Evolutionary conservation across 1,140 invertebrate species (phyloP), one percentile per base, ranked within the genome.

Genomic region (Melitaea cinxia): DNA sequence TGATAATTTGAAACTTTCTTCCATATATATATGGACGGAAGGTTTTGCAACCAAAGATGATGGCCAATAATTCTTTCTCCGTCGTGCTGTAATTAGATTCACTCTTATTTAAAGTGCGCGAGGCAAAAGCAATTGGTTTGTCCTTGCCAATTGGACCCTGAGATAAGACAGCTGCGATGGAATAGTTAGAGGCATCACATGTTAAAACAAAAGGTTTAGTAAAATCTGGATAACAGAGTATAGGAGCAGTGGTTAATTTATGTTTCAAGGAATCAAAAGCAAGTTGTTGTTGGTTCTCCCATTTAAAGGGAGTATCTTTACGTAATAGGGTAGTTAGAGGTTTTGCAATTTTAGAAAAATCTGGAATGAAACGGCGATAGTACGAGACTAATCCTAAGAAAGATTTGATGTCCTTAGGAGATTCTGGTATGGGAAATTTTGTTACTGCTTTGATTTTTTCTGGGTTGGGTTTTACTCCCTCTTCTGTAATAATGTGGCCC

Each of bases 1-100:
- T 93, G 2, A 89, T 49, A 0, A 93, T 75, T 6, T 37, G 83
- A 63, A 94, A 93, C 57, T 87, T 77, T 19, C 63, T 77, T 4
- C 89, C 89, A 54, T 85, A 89, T 3, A 93, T 56, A 72, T 91
- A 94, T 0, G 70, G 68, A 28, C 26, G 26, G 26, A 28, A 28
- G 7, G 26, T 28, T 28, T 28, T 28, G 26, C 26, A 28, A 28
- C 83, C 67, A 78, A 61, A 72, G 92, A 93, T 50, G 88, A 78
- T 70, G n/a, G 73, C 58, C 42, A 68, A 17, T 2, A 70, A 42
- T 47, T 80, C 73, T 19, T 78, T 78, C 68, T 79, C 74, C 0
- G 62, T 77, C 1, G 49, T 54, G n/a, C 26, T 69, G 33, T 77
- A 74, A 37, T 76, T 70, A 15, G 50, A 37, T 62, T 78, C 72